These are phyloP conservation scores for Octonoba sinensis DNA, from an alignment of 2,888 invertebrate genomes.

Conservation along the genomic window DNA sequence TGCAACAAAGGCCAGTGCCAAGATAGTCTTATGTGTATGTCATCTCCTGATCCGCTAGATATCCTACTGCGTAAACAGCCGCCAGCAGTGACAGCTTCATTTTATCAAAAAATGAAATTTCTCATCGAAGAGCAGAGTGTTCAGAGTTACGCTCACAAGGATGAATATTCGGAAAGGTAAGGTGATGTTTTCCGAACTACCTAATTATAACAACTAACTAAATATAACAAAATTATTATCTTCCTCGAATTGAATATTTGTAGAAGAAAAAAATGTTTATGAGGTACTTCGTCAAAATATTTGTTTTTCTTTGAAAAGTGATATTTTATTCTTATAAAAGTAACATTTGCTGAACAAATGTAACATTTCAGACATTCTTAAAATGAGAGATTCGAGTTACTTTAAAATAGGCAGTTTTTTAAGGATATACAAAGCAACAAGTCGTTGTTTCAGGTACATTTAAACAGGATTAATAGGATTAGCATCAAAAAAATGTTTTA, in stretches of 20 bases:
- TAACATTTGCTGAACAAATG: too few species aligned
- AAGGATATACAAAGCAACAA: too few species aligned
- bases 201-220: neutral
- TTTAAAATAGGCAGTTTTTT: too few species aligned
- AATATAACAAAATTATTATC: neutral
- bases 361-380: too few species aligned
- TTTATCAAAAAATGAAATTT: conserved; percentile 98
- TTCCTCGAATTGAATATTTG: too few species aligned
- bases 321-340: too few species aligned
- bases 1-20: conserved; percentile 87
- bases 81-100: conserved; percentile 95
- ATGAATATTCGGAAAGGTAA: conserved; percentile 98
- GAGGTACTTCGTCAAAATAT: neutral
- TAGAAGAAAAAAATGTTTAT: neutral
- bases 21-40: conserved; percentile 90
- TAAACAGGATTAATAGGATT: too few species aligned
- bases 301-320: neutral
- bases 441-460: too few species aligned
- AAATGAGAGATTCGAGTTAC: too few species aligned
- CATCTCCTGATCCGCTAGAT: conserved; percentile 95
- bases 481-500: too few species aligned
- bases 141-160: conserved; percentile 95
- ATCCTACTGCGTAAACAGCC: conserved; percentile 95
- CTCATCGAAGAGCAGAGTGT: conserved; percentile 97
- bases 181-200: conserved; percentile 23